Conservation (phyloP, 35 echinoderm and acorn worm genomes). For the Ophioderma brevispina region DNA sequence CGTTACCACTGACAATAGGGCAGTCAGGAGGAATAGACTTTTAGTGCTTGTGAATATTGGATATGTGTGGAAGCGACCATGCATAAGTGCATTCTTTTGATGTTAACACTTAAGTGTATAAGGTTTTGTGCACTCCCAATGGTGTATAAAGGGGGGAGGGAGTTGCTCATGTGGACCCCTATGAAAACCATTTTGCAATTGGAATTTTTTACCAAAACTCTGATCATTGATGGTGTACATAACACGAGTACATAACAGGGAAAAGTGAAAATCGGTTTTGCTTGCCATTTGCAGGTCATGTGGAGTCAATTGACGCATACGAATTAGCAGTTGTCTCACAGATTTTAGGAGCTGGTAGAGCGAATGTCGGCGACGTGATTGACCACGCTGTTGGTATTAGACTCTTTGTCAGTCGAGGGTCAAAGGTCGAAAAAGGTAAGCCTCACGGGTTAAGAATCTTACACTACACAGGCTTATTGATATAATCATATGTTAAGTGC, state of each 20-base stretch:
- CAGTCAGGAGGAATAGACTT: not conserved
- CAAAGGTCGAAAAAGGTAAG: no score
- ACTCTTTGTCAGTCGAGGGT: slow-evolving; percentile 24
- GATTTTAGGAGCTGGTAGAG: slow-evolving; percentile 65
- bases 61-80: not conserved
- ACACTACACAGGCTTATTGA: no score
- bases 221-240: no score
- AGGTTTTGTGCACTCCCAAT: no score
- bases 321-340: slow-evolving; percentile 38
- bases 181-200: no score
- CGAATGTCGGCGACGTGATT: slow-evolving; percentile 36
- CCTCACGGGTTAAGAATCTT: no score
- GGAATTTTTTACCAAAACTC: no score
- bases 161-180: no score
- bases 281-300: slow-evolving; percentile 21
- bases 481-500: no score
- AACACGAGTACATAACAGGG: no score
- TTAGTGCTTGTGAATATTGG: not conserved
- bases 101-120: no score
- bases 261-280: not conserved
- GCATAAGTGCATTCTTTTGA: not conserved
- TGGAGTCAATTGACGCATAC: slow-evolving; percentile 34
- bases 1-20: not conserved
- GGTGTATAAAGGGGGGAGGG: no score
- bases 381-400: slow-evolving; percentile 63